Conservation (phyloP, 2,113 vertebrate genomes). For the Mola mola region DNA sequence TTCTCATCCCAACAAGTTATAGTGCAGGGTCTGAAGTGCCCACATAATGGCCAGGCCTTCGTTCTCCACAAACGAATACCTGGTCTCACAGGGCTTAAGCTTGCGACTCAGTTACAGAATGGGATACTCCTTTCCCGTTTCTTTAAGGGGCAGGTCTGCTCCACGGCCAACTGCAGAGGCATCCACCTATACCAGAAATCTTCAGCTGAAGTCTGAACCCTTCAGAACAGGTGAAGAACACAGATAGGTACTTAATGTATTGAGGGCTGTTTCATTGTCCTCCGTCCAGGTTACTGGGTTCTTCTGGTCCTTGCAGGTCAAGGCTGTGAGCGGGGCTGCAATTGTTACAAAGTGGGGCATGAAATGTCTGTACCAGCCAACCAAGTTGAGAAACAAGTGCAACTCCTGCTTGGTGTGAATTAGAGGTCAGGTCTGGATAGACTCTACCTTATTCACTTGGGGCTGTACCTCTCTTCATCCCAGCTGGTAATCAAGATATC, state of each 20-base stretch:
- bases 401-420: neutral
- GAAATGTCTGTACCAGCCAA: neutral
- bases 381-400: neutral
- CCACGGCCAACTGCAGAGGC: neutral
- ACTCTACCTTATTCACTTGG: slow-evolving; percentile 21
- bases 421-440: slow-evolving; percentile 7
- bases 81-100: neutral
- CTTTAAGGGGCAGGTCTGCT: neutral
- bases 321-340: neutral
- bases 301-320: neutral
- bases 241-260: neutral
- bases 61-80: too few relatives aligned
- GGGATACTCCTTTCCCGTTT: neutral
- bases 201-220: neutral
- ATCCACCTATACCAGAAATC: neutral
- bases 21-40: too few relatives aligned
- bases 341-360: neutral
- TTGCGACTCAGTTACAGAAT: neutral
- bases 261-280: neutral
- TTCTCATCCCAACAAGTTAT: too few relatives aligned
- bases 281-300: neutral
- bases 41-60: too few relatives aligned
- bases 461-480: neutral
- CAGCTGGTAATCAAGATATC: slow-evolving; percentile 6
- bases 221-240: neutral